These are phyloP conservation scores for Dermatemys mawii DNA, from an alignment of 2,113 vertebrate genomes.

Conservation along the genomic window DNA sequence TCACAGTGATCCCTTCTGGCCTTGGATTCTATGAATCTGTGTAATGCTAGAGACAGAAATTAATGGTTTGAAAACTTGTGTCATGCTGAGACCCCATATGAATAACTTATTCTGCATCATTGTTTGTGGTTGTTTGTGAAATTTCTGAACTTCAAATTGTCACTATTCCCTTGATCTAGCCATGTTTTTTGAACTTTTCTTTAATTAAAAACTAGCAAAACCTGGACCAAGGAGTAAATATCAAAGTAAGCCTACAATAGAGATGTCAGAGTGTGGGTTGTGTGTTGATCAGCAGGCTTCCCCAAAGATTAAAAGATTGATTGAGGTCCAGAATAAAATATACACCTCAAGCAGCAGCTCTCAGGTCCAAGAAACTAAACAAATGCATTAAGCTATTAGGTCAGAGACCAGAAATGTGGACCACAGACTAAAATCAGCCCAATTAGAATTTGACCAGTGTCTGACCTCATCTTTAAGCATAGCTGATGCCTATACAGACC, in stretches of 20 bases:
- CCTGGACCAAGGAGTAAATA: neutral
- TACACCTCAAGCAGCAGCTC: neutral
- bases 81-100: fast-evolving
- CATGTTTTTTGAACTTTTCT: neutral
- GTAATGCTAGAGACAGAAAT: neutral
- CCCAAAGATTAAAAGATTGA: neutral
- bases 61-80: neutral
- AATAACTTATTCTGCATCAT: neutral
- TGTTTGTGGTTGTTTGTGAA: neutral
- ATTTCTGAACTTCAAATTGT: neutral
- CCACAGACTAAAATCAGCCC: neutral
- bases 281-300: neutral
- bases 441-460: neutral
- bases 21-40: neutral
- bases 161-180: neutral
- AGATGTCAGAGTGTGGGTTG: no score
- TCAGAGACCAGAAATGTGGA: neutral
- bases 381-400: neutral
- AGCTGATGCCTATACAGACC: neutral
- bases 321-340: neutral
- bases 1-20: neutral
- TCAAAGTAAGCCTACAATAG: no score
- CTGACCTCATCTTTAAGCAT: neutral
- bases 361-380: neutral
- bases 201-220: neutral